These are phyloP conservation scores for Lobophora halterata DNA, from an alignment of 2,888 invertebrate species.

Conservation along the genomic window DNA sequence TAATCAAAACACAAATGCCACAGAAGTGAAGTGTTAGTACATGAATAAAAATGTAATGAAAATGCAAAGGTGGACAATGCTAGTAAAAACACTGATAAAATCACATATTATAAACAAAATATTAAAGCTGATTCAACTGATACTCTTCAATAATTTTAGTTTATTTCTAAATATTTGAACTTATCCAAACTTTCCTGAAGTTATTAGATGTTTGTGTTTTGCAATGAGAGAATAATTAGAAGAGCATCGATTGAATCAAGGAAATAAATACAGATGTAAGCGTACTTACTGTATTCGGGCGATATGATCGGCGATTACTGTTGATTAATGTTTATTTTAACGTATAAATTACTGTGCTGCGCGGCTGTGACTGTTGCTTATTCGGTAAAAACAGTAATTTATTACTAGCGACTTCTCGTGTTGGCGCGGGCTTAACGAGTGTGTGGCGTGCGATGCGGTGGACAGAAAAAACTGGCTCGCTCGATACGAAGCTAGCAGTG, in stretches of 20 bases:
- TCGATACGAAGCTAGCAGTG: conserved; percentile 79
- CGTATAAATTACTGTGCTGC: conserved; percentile 76
- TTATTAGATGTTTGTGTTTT: too few relatives aligned
- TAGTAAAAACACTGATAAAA: conserved; percentile 27
- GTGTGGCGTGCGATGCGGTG: conserved; percentile 81
- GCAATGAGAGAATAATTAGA: conserved; percentile 41
- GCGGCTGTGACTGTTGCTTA: conserved; percentile 79
- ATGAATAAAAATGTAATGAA: conserved; percentile 42
- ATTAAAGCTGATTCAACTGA: conserved; percentile 22
- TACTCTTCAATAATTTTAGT: conserved; percentile 13
- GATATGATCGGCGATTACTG: conserved; percentile 71
- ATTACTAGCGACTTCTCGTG: conserved; percentile 84
- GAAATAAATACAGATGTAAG: conserved; percentile 54
- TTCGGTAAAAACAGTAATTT: conserved; percentile 80
- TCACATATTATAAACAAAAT: conserved; percentile 19
- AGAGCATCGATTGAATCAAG: conserved; percentile 58
- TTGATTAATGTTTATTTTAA: conserved; percentile 77
- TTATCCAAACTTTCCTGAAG: too few relatives aligned
- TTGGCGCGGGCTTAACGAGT: conserved; percentile 83
- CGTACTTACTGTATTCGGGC: conserved; percentile 76
- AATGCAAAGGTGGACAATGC: conserved; percentile 45
- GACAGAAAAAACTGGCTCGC: conserved; percentile 83
- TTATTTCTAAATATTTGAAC: not conserved
- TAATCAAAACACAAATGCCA: conserved; percentile 35
- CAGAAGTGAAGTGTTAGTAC: conserved; percentile 35